phyloP scores from a whole-genome alignment of 1,140 invertebrate species.

The Drosophila insularis region DNA sequence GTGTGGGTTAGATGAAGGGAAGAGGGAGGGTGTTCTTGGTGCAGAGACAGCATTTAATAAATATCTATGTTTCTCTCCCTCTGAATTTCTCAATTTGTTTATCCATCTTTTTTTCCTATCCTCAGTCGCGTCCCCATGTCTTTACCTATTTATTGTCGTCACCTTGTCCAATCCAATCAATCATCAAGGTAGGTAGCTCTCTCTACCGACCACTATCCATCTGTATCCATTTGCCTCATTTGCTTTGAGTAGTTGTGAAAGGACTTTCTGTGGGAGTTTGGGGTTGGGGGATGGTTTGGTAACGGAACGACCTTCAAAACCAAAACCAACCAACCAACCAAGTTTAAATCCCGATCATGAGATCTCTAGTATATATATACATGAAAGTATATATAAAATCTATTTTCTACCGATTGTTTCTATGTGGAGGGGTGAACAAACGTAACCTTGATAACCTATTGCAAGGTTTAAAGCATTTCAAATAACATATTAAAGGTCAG shows the following conservation, averaged over 20 bases:
- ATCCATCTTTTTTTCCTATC: not conserved
- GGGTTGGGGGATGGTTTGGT: too few relatives aligned
- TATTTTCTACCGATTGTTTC: constrained; percentile 5
- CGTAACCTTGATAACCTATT: constrained; percentile 6
- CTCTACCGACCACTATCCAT: too few relatives aligned
- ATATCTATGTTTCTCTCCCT: not conserved
- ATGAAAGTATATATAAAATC: not conserved
- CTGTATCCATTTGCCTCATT: too few relatives aligned
- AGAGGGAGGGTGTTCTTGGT: not conserved
- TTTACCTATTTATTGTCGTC: not conserved
- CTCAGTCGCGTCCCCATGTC: not conserved
- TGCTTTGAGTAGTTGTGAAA: too few relatives aligned
- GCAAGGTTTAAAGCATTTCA: not conserved
- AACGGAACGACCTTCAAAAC: too few relatives aligned
- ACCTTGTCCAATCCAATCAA: too few relatives aligned
- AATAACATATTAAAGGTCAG: not conserved
- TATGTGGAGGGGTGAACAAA: not conserved
- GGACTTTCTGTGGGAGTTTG: too few relatives aligned
- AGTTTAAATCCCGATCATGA: not conserved
- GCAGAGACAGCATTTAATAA: not conserved
- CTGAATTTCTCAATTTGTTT: too few relatives aligned
- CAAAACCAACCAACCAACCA: too few relatives aligned
- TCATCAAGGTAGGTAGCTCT: too few relatives aligned
- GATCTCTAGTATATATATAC: not conserved
- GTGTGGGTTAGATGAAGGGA: not conserved